Percentiles rank a stretch among this genome's conserved stretches.
Conservation (phyloP, 2,113 vertebrate genomes). For the Pedionomus torquatus region DNA sequence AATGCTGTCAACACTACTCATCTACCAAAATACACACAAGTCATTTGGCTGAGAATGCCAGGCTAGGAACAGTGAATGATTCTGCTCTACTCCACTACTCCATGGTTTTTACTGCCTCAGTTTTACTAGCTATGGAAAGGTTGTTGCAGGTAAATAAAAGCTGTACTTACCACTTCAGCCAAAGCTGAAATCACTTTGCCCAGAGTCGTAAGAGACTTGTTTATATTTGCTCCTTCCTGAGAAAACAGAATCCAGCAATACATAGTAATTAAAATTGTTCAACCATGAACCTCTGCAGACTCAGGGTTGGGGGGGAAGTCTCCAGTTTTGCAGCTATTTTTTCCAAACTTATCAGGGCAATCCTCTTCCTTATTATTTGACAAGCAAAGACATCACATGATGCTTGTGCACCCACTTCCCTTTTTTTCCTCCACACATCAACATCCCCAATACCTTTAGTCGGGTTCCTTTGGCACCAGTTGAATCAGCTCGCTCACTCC, state of each 20-base stretch:
- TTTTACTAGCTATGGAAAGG: neutral
- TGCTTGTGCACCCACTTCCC: neutral
- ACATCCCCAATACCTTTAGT: constrained; percentile 83
- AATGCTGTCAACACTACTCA: neutral
- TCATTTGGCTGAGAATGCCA: neutral
- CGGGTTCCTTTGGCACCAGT: constrained; percentile 97
- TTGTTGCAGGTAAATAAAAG: neutral
- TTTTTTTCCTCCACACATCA: neutral
- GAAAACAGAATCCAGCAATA: constrained; percentile 24
- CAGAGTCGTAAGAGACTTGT: constrained; percentile 97
- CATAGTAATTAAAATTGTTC: neutral
- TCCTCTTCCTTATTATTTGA: neutral
- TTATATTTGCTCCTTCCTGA: constrained; percentile 99
- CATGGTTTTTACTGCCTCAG: neutral
- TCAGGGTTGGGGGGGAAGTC: neutral
- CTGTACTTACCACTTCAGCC: constrained; percentile 95
- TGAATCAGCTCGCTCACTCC: constrained; percentile 97
- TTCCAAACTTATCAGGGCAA: neutral
- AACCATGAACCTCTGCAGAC: neutral
- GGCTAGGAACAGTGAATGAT: neutral
- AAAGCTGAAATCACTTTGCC: constrained; percentile 98
- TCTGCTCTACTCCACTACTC: neutral
- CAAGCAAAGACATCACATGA: neutral
- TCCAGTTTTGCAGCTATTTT: neutral
- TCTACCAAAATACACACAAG: neutral